phyloP scores from a whole-genome alignment of 2,113 vertebrate species.

The Ciconia maguari region DNA sequence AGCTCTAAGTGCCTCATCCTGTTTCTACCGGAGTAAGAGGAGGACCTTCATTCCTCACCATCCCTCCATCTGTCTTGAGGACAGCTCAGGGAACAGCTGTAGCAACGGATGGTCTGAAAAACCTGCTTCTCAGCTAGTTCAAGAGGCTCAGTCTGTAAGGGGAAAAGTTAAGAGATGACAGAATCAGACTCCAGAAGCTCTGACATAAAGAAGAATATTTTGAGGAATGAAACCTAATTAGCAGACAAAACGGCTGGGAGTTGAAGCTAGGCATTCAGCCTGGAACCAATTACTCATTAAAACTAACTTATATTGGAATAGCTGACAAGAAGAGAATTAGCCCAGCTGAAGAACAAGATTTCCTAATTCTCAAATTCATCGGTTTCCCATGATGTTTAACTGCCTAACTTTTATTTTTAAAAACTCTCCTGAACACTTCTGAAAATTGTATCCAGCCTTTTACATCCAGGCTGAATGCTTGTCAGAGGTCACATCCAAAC shows the following conservation, averaged over 20 bases:
- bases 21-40: neutral
- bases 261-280: neutral
- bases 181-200: neutral
- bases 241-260: neutral
- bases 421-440: neutral
- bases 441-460: neutral
- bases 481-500: neutral
- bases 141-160: neutral
- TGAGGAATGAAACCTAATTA: neutral
- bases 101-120: neutral
- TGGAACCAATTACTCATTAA: neutral
- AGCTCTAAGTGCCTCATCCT: neutral
- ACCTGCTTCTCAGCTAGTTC: neutral
- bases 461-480: neutral
- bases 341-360: neutral
- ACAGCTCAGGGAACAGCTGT: neutral
- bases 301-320: neutral
- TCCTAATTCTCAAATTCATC: neutral
- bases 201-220: neutral
- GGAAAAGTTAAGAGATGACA: neutral
- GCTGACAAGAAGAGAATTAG: neutral
- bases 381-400: neutral
- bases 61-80: neutral
- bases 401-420: neutral
- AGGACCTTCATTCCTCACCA: neutral